Base-by-base conservation (phyloP, 2,113 vertebrate genomes). In the Apistogramma diplotaenia region DNA sequence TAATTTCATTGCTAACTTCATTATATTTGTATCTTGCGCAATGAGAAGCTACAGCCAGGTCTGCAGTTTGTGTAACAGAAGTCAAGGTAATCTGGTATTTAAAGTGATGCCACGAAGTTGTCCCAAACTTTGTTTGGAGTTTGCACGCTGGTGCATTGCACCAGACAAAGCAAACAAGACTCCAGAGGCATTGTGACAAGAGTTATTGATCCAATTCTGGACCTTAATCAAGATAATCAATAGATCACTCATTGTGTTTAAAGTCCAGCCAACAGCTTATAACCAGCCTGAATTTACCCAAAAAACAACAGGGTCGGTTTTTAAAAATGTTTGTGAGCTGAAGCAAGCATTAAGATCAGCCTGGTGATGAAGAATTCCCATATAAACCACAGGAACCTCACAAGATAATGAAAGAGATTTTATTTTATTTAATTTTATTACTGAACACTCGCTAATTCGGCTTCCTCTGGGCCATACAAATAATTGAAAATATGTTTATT, bases 221-320 rank as follows among this genome's bases (percentile, higher is more conserved):
- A 75, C 72, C 33, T 62, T 19, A 35, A 33, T 81, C 85, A 81
- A 76, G 10, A 31, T 35, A 59, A 85, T 81, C 31, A 89, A 74
- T 84, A 74, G 74, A 37, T 89, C 6, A 85, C 55, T 73, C 10
- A 83, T 51, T 79, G 10, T 58, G 74, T 79, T 8, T 55, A 29
- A 58, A 79, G 65, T 86, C 79, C 29, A 74, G 11, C 58, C 5
- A 27, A 89, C 0, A 1, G 56, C 29, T 59, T 56, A 80, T 16
- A 74, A 11, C 46, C 15, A n/a, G 21, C n/a, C 2, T 4, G n/a
- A 62, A 62, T 37, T 37, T 62, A 23, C 59, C 33, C 6, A 1
- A 5, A 37, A 61, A 62, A 37, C 2, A 0, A 16, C 43, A 46
- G 12, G 3, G 2, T 13, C 9, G 4, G 13, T 15, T n/a, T n/a